Base-by-base conservation (phyloP, 2,797 vertebrate species). In the Eupleurogrammus muticus region DNA sequence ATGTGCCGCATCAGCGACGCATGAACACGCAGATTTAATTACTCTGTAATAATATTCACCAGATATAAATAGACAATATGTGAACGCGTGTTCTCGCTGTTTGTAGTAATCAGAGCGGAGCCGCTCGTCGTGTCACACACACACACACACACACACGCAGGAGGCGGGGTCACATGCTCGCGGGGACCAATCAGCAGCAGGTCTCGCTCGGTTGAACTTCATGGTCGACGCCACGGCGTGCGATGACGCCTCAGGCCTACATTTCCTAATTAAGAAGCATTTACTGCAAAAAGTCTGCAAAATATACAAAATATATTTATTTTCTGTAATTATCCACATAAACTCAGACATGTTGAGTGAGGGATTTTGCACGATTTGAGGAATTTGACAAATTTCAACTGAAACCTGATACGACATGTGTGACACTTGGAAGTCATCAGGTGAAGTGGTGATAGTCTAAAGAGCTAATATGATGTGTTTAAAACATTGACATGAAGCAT, bases 1-100 rank as follows among this genome's bases (percentile, higher is more conserved):
- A 86, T 84, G 89, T 88, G 89, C 80, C 59, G 3, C 79, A 79
- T 80, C 81, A 86, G 73, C 13, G 74, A 62, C 19, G 87, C 89
- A 87, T 85, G 79, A 86, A 73, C 73, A 23, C 84, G 66, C 89
- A 88, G 76, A 90, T 91, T 90, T 91, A 90, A 93, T 94, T 91
- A 89, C 87, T 84, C 82, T 60, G 72, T 81, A 75, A 84, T 86
- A 83, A 89, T 81, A 81, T 83, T 81, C 80, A 81, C 58, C 69
- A 74, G 70, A 74, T 79, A 87, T 71, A 86, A 87, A 87, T 72
- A 82, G 81, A 73, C 48, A 4, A 19, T 17, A 53, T 66, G 59
- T 19, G 66, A 8, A 60, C 68, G 65, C 66, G 75, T 62, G 78
- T 79, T 66, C 34, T 24, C 63, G 75, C 14, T 61, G 69, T 68